A percentile compares a stretch with the other conserved stretches of the same genome.
Evolutionary conservation across 2,797 vertebrate species (phyloP).

Genomic region (Hemibagrus guttatus): DNA sequence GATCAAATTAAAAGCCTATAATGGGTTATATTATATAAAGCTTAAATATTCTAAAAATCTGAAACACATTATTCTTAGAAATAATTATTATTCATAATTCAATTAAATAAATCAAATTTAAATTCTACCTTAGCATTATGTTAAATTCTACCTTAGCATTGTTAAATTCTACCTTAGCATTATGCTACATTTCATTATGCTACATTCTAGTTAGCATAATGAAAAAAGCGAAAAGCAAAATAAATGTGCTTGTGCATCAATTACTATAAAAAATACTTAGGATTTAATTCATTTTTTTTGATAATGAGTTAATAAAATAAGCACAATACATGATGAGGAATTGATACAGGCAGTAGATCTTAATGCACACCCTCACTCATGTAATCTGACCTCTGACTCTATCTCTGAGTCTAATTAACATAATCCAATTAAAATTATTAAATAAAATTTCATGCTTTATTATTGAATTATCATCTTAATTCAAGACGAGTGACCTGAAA

Average conservation of each 20-base stretch:
- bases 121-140: too few species aligned
- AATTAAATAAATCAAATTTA: not conserved
- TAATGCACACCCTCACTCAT: not conserved
- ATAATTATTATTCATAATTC: not conserved
- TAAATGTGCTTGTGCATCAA: not conserved
- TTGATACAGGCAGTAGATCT: not conserved
- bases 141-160: not conserved
- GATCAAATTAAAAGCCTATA: not conserved
- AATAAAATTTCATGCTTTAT: not conserved
- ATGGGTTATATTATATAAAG: not conserved
- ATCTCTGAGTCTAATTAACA: not conserved
- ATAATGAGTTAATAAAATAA: not conserved
- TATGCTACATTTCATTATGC: too few species aligned
- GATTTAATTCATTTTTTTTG: not conserved
- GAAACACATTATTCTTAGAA: not conserved
- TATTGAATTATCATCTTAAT: not conserved
- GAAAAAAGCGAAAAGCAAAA: not conserved
- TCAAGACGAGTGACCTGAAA: constrained; percentile 7
- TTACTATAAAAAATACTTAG: not conserved
- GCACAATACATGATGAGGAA: not conserved
- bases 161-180: too few species aligned
- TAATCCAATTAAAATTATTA: not conserved
- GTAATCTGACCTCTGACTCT: not conserved
- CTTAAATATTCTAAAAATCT: not conserved
- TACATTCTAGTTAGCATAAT: not conserved